Conservation (phyloP, 2,113 vertebrate genomes). For the Amphiprion percula region DNA sequence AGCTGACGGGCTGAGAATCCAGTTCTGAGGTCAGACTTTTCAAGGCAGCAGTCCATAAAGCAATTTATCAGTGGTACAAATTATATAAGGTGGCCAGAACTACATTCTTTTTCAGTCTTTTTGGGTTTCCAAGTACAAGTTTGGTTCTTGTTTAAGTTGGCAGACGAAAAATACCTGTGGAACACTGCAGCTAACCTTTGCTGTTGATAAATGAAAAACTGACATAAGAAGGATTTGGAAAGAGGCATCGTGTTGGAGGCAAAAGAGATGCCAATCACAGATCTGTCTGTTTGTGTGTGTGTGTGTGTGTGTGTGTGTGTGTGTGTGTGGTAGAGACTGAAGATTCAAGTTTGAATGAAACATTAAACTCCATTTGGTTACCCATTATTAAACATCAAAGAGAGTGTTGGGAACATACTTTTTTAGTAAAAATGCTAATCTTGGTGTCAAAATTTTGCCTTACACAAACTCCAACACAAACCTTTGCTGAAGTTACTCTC, state of each 20-base stretch:
- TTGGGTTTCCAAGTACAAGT: constrained; percentile 15
- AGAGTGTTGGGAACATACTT: too few relatives aligned
- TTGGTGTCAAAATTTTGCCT: too few relatives aligned
- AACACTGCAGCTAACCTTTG: constrained; percentile 17
- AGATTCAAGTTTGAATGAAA: background rate
- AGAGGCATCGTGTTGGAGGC: background rate
- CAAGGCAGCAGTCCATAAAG: constrained; percentile 24
- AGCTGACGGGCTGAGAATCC: constrained; percentile 33
- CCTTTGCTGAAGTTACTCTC: too few relatives aligned
- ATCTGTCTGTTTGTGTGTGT: too few relatives aligned
- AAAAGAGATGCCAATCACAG: background rate
- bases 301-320: too few relatives aligned
- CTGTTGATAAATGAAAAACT: constrained; percentile 36
- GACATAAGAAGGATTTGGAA: constrained; percentile 8
- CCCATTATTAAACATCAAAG: too few relatives aligned
- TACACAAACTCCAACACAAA: too few relatives aligned
- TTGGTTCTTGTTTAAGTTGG: constrained; percentile 23
- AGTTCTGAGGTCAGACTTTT: constrained; percentile 56
- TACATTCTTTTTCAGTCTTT: background rate
- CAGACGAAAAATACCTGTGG: constrained; percentile 36
- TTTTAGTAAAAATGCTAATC: too few relatives aligned
- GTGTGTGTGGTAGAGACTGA: background rate
- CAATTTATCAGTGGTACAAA: constrained; percentile 45
- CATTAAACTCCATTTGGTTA: too few relatives aligned
- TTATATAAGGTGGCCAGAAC: constrained; percentile 17